Evolutionary conservation across 2,113 vertebrate species (phyloP), one percentile per base, ranked within the genome.

Genomic region (Tragelaphus imberbis): DNA sequence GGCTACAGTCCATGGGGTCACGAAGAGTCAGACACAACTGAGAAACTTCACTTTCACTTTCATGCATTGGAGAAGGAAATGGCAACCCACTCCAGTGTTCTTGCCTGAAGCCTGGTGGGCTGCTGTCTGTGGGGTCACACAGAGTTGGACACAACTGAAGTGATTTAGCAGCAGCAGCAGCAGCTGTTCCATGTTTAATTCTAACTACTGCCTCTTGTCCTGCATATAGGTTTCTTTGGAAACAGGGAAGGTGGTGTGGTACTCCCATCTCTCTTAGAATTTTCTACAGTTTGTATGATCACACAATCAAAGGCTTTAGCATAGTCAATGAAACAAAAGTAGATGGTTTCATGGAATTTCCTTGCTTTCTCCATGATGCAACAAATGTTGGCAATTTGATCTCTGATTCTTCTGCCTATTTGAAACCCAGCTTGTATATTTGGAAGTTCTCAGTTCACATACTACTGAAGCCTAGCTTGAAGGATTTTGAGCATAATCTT

Each of bases 41-140:
- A 65, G 30, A 0, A 1, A 65, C 30, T 65, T 33, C 61, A 65
- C 61, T 65, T 68, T 68, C 65, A 21, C 17, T 68, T 36, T 68
- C n/a, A 49, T 49, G 49, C 17, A 71, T 11, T 63, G 61, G 61
- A 63, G 61, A 33, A 63, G 61, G 28, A 63, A 63, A 63, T 33
- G 61, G 61, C 61, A 63, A 33, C 14, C 30, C 61, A 58, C 21
- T 58, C 56, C 56, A 58, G 56, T 23, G 30, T 36, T 36, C 9
- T 36, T 71, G n/a, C 65, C 65, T 71, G n/a, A 19, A 71, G n/a
- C n/a, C 68, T 71, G 68, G 19, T 71, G 19, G 19, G 9, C 68
- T 71, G n/a, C n/a, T 1, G 0, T 23, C 68, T 71, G 12, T 40
- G 68, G 10, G n/a, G 10, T 19, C 5, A 1, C 68, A 40, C 65